Conservation (phyloP, 2,113 vertebrate genomes). For the Corythoichthys intestinalis region DNA sequence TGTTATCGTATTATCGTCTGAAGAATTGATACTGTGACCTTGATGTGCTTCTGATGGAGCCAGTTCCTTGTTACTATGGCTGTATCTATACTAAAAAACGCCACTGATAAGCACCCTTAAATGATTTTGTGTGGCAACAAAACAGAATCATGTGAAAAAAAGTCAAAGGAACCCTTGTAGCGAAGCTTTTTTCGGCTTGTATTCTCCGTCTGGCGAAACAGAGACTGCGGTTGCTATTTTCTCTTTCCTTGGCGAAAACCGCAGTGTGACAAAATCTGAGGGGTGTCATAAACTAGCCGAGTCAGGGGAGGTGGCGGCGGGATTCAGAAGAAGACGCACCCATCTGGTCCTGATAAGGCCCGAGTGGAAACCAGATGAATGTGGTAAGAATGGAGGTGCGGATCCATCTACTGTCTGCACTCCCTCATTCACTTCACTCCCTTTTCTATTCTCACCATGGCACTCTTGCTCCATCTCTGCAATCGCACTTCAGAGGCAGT, state of each 20-base stretch:
- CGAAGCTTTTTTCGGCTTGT: conserved; percentile 45
- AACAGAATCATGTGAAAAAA: conserved; percentile 48
- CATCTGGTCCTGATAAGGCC: conserved; percentile 89
- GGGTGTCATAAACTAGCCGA: conserved; percentile 79
- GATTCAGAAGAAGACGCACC: conserved; percentile 80
- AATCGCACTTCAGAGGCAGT: conserved; percentile 36
- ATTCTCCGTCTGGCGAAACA: conserved; percentile 70
- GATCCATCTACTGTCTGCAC: conserved; percentile 62
- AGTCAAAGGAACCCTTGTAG: conserved; percentile 24
- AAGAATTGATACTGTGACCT: too few species aligned
- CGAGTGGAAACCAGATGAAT: conserved; percentile 84
- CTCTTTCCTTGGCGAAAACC: conserved; percentile 82
- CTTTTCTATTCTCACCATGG: conserved; percentile 18
- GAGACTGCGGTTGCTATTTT: conserved; percentile 81
- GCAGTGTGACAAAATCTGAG: conserved; percentile 90
- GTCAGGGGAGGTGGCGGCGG: conserved; percentile 49
- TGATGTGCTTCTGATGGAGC: too few species aligned
- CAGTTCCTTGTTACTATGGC: too few species aligned
- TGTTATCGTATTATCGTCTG: too few species aligned
- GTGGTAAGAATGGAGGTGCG: conserved; percentile 62
- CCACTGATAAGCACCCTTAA: background rate
- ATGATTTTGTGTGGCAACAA: conserved; percentile 25
- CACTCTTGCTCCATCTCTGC: conserved; percentile 22
- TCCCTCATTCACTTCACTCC: conserved; percentile 17
- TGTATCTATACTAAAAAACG: background rate